Evolutionary conservation across 2,888 invertebrate genomes (phyloP).

Genomic region (Neoascia interrupta): DNA sequence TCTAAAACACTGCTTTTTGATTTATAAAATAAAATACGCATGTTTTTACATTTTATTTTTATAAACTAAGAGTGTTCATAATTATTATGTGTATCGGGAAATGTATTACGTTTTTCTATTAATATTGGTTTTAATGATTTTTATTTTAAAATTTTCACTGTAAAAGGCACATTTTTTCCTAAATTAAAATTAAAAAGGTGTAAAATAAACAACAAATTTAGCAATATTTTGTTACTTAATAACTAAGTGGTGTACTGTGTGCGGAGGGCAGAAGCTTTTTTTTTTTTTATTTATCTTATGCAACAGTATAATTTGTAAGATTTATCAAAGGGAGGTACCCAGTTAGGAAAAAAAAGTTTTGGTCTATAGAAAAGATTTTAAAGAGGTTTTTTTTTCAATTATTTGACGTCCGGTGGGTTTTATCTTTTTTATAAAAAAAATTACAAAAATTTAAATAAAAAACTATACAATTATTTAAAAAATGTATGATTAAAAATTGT

Average conservation of each 20-base stretch:
- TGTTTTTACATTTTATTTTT: background rate
- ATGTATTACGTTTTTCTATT: slow-evolving; percentile 12
- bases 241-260: slow-evolving; percentile 19
- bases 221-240: slow-evolving; percentile 8
- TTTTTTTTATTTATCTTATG: no score
- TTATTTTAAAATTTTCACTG: slow-evolving; percentile 12
- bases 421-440: background rate
- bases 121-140: background rate
- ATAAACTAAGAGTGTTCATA: background rate
- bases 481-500: no score
- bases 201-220: slow-evolving; percentile 48
- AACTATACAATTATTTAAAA: no score
- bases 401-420: slow-evolving; percentile 24
- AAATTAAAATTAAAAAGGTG: slow-evolving; percentile 69
- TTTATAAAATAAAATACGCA: slow-evolving; percentile 9
- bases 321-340: no score
- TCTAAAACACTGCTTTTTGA: background rate
- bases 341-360: no score
- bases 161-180: slow-evolving; percentile 69
- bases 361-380: no score
- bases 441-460: background rate
- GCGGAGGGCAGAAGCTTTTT: background rate
- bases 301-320: no score
- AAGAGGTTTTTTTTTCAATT: background rate
- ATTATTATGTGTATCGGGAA: slow-evolving; percentile 33